Base-by-base conservation (phyloP, 1,140 invertebrate species). In the Leptinotarsa lineolata region DNA sequence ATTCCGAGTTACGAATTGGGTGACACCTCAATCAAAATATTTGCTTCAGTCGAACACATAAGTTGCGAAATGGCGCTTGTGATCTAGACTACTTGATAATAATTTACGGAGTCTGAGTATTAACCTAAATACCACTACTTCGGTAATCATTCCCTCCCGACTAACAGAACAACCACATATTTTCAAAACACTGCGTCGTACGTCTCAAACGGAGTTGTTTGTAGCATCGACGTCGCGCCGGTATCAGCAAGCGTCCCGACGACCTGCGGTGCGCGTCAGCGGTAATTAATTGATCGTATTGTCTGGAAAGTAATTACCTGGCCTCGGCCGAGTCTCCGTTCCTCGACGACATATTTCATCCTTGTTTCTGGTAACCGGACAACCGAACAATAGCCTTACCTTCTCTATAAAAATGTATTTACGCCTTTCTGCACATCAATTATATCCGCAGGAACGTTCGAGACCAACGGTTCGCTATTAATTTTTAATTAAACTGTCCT, bases 301-400 rank as follows among this genome's bases (percentile, higher is more conserved):
- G 82, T 83, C 82, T 81, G 79, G 76, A 82, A 83, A 82, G 81
- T 82, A 83, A 83, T 83, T 83, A 83, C 82, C 82, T 83, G 82
- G 80, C 80, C 79, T 79, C 63, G 59, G 61, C 72, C 46, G 68
- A 74, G 68, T 75, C 74, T 75, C 77, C 68, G 74, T 76, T 70
- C 75, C 73, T 76, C 76, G 76, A 75, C 73, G 77, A 76, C 77
- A 82, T 82, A 82, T 81, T 81, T 82, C 81, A 82, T 82, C 80
- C 77, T 82, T 81, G 77, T 76, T 82, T 82, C 81, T 79, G 80
- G 77, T 79, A 76, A 80, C 46, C 73, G 80, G 76, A 79, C 78
- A 78, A 75, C 68, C 63, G 80, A 79, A 82, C 80, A 81, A 82
- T 78, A 74, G 77, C 81, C 77, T 48, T 73, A 77, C 65, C 71